Evolutionary conservation across 2,888 invertebrate genomes (phyloP), one percentile per base, ranked within the genome.

Genomic region (Tenthredo mesomela): DNA sequence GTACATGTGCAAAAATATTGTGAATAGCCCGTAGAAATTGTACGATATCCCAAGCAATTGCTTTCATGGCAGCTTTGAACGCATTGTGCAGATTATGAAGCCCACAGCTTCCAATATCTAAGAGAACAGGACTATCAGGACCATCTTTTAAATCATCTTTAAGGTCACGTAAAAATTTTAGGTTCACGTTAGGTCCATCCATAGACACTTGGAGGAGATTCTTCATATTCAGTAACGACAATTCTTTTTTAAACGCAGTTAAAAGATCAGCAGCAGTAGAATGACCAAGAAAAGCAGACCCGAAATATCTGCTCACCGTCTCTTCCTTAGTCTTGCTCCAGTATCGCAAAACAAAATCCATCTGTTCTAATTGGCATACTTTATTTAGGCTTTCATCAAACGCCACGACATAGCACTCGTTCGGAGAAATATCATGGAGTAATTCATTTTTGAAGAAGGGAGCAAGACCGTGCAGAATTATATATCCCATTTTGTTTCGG

Each of bases 61-160:
- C 86, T 43, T 85, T 86, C 21, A 88, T 85, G 7, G 88, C 90
- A n/a, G 88, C 88, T 86, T 90, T 89, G 58, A 91, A 89, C 15
- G 89, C 88, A 18, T 89, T 88, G 88, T 91, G 88, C n/a, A 90
- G 21, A 33, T 84, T 84, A 37, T 85, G 85, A 47, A 84, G 65
- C n/a, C 82, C 82, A 65, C 82, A 85, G 33, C 71, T 85, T 54
- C 85, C 82, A 18, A 82, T 61, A 37, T 85, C 85, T n/a, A 73
- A 58, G 40, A 85, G 73, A 61, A 29, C 37, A 47, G 29, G 25
- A 71, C 29, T 77, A 25, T 54, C 58, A 33, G 71, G 82, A 82
- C 33, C 25, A 40, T 71, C 29, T 1, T 82, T n/a, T 47, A 85
- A 70, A 25, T 85, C 61, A 58, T 71, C 58, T 75, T 82, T 54